Evolutionary conservation across 2,113 vertebrate species (phyloP), one percentile per base, ranked within the genome.

Genomic region (Cyanoderma ruficeps): DNA sequence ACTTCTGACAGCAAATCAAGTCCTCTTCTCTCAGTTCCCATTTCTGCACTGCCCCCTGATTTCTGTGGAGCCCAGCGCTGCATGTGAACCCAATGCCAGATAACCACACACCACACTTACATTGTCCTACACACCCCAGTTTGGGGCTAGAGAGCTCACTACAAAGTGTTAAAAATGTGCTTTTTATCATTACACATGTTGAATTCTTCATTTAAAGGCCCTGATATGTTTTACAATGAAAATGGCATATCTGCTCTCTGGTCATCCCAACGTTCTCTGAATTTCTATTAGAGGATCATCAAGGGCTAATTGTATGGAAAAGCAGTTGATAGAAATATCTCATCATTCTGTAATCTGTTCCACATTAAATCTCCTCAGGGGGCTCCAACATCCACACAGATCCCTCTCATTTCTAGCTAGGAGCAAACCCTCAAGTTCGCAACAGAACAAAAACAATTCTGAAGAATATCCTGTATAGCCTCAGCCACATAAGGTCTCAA

Each of bases 301-400:
- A 89, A 83, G 83, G 49, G 44, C 93, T 95, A 97, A 96, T 96
- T 96, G 86, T 61, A 87, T 90, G 69, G 93, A 96, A 94, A 83
- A 9, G 2, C 18, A 80, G 60, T 6, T 96, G 96, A 94, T 72
- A 71, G 80, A 89, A 93, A 72, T 47, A 80, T 47, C 93, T 71
- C 76, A 56, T 70, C 60, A 88, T 60, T 31, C 83, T 64, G 44
- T 95, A 90, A 89, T 92, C 96, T 96, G 92, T 90, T 93, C 86
- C 61, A 83, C 94, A 94, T 95, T 86, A 96, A 89, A 89, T 59
- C 76, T 93, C 92, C 91, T 94, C 83, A 55, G 95, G 95, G 94
- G 67, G 59, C 50, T 78, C 33, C 65, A 94, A 46, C 75, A 92
- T 77, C 64, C 80, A 64, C 83, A 82, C 15, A 84, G 83, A 87